Base-by-base conservation (phyloP, 2,888 invertebrate species). In the Nowickia ferox region DNA sequence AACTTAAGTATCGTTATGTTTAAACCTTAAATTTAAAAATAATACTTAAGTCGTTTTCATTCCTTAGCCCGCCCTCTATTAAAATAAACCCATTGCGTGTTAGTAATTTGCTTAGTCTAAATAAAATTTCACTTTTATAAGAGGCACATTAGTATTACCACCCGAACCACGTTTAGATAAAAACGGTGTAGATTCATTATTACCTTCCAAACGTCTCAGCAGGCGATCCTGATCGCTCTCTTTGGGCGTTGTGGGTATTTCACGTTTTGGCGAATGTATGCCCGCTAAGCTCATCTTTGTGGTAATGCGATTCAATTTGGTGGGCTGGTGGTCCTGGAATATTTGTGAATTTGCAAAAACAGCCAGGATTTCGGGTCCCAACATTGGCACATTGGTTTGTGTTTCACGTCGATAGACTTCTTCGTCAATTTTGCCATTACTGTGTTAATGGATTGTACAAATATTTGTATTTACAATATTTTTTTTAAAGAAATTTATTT, bases 291-390 rank as follows among this genome's bases (percentile, higher is more conserved):
- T 90, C 17, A 90, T 89, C 87, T 91, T 92, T 9, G 92, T 92
- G 84, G 88, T 91, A 51, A 91, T 92, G 76, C 92, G 91, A 75
- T 90, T 91, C 72, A 93, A 80, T 87, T 93, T 92, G 10, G 93
- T 92, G 8, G 93, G 92, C 88, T 93, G 93, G 88, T 93, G 92
- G 77, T 93, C 93, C 88, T 93, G 92, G 88, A 93, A 93, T 83
- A 93, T 93, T 89, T 93, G 93, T 79, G 93, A 93, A 77, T 93
- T 93, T 57, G 93, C 91, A 87, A 93, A 93, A 10, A 93, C 93
- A 1, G 93, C 91, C 81, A 93, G 79, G 75, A 93, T 93, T 88
- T 93, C 93, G 0, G 93, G 93, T 1, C 93, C 93, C 87, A 93
- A 79, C 89, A 92, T 93, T 30, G 93, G 93, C 17, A 93, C 92